Evolutionary conservation across 2,888 invertebrate species (phyloP).

Genomic region (Clepsis dumicolana): DNA sequence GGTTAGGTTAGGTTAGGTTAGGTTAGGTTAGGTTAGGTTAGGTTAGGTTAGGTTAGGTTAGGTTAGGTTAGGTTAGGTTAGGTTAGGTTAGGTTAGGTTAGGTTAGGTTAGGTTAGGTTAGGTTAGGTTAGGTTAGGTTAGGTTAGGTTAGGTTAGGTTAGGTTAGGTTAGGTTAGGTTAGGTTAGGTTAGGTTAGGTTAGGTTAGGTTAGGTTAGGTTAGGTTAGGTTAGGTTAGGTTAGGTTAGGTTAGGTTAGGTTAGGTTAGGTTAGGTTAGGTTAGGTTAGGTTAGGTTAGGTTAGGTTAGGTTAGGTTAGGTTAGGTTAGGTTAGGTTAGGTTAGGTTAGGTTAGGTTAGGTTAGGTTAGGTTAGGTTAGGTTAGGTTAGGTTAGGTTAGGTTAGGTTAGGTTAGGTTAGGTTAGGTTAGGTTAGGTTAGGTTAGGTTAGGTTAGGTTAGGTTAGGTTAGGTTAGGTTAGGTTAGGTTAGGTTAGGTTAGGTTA

Average conservation of each 20-base stretch:
- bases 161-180: constrained; percentile 27
- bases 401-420: too few species aligned
- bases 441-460: too few species aligned
- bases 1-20: constrained; percentile 20
- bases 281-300: too few species aligned
- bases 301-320: too few species aligned
- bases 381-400: too few species aligned
- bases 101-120: constrained; percentile 20
- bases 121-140: constrained; percentile 20
- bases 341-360: too few species aligned
- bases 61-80: constrained; percentile 19
- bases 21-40: constrained; percentile 20
- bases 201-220: constrained; percentile 25
- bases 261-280: too few species aligned
- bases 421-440: too few species aligned
- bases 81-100: constrained; percentile 20
- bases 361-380: too few species aligned
- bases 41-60: constrained; percentile 20
- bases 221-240: constrained; percentile 9
- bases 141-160: constrained; percentile 20
- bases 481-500: too few species aligned
- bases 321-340: too few species aligned
- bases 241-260: constrained; percentile 15
- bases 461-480: too few species aligned
- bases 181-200: constrained; percentile 25